Evolutionary conservation across 2,888 invertebrate genomes (phyloP), one percentile per base, ranked within the genome.

Genomic region (Xylota segnis): DNA sequence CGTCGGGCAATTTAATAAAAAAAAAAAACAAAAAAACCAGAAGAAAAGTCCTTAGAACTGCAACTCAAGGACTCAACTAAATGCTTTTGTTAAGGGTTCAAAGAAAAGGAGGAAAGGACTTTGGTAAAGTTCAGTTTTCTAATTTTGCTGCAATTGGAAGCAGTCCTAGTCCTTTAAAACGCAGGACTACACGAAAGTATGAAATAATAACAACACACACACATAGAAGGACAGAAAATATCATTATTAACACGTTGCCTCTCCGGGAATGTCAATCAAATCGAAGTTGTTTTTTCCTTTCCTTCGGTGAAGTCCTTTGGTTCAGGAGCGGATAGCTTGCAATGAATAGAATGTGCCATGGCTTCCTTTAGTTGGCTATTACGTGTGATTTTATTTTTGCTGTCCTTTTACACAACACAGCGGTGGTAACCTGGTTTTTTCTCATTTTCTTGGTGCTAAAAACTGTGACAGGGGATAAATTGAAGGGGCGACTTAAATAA

Each of bases 201-300:
- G n/a, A 40, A 40, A 43, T 16, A 32, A 23, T 12, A 18, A 66
- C 23, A 43, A 34, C 3, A 34, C 47, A 34, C 5, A 14, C 32
- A 45, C 5, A 45, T 0, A 16, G n/a, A 7, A 56, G 32, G 14
- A 45, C n/a, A 23, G 27, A 82, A 82, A 82, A 82, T 71, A 82
- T 50, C 82, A 59, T 76, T 71, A 82, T 77, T 76, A 76, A 50
- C 58, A 61, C 82, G 32, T 58, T 82, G 9, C 27, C 56, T 70
- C 45, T 37, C 52, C 54, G 27, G 56, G 56, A 71, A 71, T 83
- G 82, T 83, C 82, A 83, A 76, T 83, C 82, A 83, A 76, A 71
- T 16, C 27, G 18, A 9, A 47, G 45, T 47, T 61, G 29, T 63
- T 54, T 40, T n/a, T 40, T 27, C 14, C 50, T 43, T 66, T 18